Conservation (phyloP, 2,888 invertebrate species). For the Zonitis immaculata region DNA sequence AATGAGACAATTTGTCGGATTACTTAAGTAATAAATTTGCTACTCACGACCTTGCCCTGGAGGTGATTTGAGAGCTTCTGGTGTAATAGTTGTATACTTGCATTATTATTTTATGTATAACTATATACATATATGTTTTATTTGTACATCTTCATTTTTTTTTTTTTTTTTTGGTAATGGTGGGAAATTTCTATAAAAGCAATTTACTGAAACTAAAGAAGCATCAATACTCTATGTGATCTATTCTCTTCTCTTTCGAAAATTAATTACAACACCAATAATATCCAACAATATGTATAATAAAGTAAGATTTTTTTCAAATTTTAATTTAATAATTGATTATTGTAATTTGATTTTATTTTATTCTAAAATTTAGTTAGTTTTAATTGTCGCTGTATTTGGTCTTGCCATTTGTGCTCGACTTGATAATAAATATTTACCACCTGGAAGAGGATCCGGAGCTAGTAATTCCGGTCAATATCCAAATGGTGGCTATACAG, state of each 20-base stretch:
- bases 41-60: constrained; percentile 32
- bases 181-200: constrained; percentile 26
- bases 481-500: constrained; percentile 19
- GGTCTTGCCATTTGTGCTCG: constrained; percentile 34
- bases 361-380: constrained; percentile 23
- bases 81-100: constrained; percentile 21
- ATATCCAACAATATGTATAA: constrained; percentile 28
- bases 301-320: constrained; percentile 24
- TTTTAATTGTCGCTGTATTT: constrained; percentile 31
- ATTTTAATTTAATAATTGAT: neutral
- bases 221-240: constrained; percentile 25
- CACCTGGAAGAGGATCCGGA: constrained; percentile 15
- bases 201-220: constrained; percentile 21
- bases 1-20: constrained; percentile 9
- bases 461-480: constrained; percentile 21
- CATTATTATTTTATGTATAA: neutral
- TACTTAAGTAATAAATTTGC: constrained; percentile 17
- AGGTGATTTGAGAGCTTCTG: constrained; percentile 30
- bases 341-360: neutral
- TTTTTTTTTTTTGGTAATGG: too few species aligned
- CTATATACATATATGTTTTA: too few species aligned
- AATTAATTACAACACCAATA: constrained; percentile 6
- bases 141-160: constrained; percentile 22
- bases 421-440: constrained; percentile 34
- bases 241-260: too few species aligned